Evolutionary conservation across 1,140 invertebrate genomes (phyloP), one percentile per base, ranked within the genome.

Genomic region (Tribolium madens): DNA sequence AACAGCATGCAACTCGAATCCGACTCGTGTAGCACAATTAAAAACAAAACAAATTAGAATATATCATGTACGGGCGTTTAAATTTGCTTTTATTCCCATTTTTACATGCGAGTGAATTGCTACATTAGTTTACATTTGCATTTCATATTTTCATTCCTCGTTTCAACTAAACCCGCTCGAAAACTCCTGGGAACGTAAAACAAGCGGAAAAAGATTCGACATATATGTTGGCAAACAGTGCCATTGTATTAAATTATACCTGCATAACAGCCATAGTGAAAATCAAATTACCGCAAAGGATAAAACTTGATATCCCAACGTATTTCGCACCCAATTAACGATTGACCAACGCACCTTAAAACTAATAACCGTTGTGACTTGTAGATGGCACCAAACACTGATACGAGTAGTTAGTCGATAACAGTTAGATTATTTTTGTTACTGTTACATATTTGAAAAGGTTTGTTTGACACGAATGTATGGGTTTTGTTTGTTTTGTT

Each of bases 61-160:
- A 33, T 64, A 64, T 64, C 26, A 64, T 64, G 26, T 64, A 64
- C 26, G 26, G 57, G 26, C 57, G 12, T 64, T 64, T 64, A 64
- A 64, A 64, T 64, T 64, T 64, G 57, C 57, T 64, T 57, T 64
- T 64, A 64, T 64, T 64, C 57, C 21, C 26, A 64, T 64, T 64
- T 71, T 76, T 57, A 76, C 64, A 76, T 71, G 48, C 17, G 68
- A 76, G 70, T 73, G 70, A 73, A 71, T 73, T 64, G 70, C 52
- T 73, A 77, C 70, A 77, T 77, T 77, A 73, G 76, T 77, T 77
- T 73, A 48, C 70, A 77, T 77, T 77, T 77, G 47, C 57, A 73
- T 73, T 60, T 50, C 70, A 72, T 50, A 73, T 73, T 64, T 60
- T 77, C 53, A 64, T 77, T 77, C 73, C 70, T 50, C 71, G 53